Evolutionary conservation across 1,140 invertebrate genomes (phyloP).

Genomic region (Euschistus heros): DNA sequence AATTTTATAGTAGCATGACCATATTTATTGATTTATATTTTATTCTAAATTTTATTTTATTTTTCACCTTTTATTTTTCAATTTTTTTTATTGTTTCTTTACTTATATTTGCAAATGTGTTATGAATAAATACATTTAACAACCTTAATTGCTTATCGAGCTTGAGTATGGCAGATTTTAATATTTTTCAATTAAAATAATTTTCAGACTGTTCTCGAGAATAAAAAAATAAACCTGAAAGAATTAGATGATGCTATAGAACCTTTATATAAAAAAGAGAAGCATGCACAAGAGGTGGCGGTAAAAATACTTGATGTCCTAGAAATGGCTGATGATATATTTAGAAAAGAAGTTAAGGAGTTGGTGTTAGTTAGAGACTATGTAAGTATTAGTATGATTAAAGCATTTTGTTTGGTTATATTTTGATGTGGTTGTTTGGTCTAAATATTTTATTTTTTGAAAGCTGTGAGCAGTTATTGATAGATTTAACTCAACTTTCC

Average conservation of each 20-base stretch:
- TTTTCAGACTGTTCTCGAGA: slow-evolving; percentile 13
- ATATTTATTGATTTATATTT: too few relatives aligned
- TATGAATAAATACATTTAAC: neutral
- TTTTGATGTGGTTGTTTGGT: too few relatives aligned
- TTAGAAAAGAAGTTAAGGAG: neutral
- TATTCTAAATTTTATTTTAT: too few relatives aligned
- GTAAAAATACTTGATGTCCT: slow-evolving; percentile 8
- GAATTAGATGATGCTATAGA: slow-evolving; percentile 12
- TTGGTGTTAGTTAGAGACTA: neutral
- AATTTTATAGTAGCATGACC: too few relatives aligned
- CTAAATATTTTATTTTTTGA: too few relatives aligned
- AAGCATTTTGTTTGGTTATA: too few relatives aligned
- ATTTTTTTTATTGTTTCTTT: too few relatives aligned
- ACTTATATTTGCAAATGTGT: neutral
- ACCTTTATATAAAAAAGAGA: slow-evolving; percentile 13
- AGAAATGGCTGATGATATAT: slow-evolving; percentile 18
- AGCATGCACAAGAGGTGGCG: neutral
- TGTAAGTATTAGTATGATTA: too few relatives aligned
- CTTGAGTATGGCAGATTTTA: neutral
- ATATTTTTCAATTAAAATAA: neutral
- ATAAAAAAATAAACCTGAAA: slow-evolving; percentile 9
- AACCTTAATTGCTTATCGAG: neutral
- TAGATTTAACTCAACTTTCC: too few relatives aligned
- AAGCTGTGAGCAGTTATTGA: too few relatives aligned
- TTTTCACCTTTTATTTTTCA: too few relatives aligned